Conservation (phyloP, 1,140 invertebrate genomes). For the Pararge aegeria region DNA sequence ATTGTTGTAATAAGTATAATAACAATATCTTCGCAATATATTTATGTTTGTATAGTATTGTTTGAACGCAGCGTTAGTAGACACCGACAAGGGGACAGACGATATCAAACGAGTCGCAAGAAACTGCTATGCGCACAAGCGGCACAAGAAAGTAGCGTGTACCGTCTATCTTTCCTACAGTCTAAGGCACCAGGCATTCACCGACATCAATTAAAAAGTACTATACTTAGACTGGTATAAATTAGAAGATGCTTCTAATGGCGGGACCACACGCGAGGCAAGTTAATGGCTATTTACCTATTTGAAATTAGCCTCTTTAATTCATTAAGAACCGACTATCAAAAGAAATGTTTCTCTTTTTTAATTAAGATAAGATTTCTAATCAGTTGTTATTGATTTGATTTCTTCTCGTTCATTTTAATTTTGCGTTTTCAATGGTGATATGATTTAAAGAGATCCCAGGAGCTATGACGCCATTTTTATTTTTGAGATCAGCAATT, state of each 20-base stretch:
- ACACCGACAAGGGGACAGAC: no score
- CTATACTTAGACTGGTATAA: slow-evolving; percentile 42
- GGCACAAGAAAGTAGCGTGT: no score
- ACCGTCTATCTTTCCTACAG: not conserved
- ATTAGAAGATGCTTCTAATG: slow-evolving; percentile 58
- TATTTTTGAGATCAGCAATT: not conserved
- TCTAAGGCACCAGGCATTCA: slow-evolving; percentile 15
- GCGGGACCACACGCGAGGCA: slow-evolving; percentile 56
- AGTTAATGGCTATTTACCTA: slow-evolving; percentile 25
- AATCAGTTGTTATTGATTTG: slow-evolving; percentile 6
- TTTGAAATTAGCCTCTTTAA: slow-evolving; percentile 41
- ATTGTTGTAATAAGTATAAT: no score
- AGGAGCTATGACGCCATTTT: not conserved
- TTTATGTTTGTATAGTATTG: no score
- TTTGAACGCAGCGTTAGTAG: no score
- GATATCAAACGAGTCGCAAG: no score
- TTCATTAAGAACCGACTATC: slow-evolving; percentile 26
- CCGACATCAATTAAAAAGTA: slow-evolving; percentile 41
- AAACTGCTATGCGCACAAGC: no score
- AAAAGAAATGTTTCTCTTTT: not conserved
- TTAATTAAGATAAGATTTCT: slow-evolving; percentile 2
- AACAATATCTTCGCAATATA: no score
- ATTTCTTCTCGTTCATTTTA: not conserved
- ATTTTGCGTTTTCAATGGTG: not conserved
- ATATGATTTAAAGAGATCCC: not conserved